Percentiles rank a stretch among this genome's conserved stretches.
phyloP scores from a whole-genome alignment of 2,888 invertebrate genomes.

The Acronicta leporina region DNA sequence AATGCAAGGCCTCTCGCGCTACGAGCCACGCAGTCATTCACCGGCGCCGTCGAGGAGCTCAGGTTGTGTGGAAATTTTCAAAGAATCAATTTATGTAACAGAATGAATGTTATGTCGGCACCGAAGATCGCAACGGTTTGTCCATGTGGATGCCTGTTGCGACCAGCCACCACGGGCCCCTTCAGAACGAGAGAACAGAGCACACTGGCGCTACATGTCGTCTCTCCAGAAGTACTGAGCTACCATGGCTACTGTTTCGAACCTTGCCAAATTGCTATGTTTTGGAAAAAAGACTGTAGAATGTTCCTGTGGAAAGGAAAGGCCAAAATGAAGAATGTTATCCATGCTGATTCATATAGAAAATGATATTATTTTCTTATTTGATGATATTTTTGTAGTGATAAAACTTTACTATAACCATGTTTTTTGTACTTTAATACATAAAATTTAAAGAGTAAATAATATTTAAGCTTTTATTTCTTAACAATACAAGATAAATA shows the following conservation, averaged over 20 bases:
- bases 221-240: slow-evolving; percentile 86
- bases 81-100: slow-evolving; percentile 75
- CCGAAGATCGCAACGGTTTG: slow-evolving; percentile 76
- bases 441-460: slow-evolving; percentile 52
- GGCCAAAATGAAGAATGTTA: slow-evolving; percentile 73
- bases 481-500: slow-evolving; percentile 61
- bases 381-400: slow-evolving; percentile 31
- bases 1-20: slow-evolving; percentile 77
- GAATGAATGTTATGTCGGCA: slow-evolving; percentile 69
- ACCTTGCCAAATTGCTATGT: slow-evolving; percentile 89
- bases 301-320: slow-evolving; percentile 90
- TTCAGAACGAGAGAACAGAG: slow-evolving; percentile 82
- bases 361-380: slow-evolving; percentile 56
- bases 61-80: slow-evolving; percentile 77
- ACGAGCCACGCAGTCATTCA: slow-evolving; percentile 83
- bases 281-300: slow-evolving; percentile 92
- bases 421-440: slow-evolving; percentile 43
- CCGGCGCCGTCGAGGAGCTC: slow-evolving; percentile 81
- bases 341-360: slow-evolving; percentile 70
- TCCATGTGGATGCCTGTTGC: slow-evolving; percentile 82
- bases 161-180: slow-evolving; percentile 74
- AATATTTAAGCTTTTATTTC: slow-evolving; percentile 56
- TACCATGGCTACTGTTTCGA: slow-evolving; percentile 89
- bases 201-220: slow-evolving; percentile 81
- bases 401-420: slow-evolving; percentile 44